Conservation (phyloP, 2,888 invertebrate species). For the Ennomos erosarius region DNA sequence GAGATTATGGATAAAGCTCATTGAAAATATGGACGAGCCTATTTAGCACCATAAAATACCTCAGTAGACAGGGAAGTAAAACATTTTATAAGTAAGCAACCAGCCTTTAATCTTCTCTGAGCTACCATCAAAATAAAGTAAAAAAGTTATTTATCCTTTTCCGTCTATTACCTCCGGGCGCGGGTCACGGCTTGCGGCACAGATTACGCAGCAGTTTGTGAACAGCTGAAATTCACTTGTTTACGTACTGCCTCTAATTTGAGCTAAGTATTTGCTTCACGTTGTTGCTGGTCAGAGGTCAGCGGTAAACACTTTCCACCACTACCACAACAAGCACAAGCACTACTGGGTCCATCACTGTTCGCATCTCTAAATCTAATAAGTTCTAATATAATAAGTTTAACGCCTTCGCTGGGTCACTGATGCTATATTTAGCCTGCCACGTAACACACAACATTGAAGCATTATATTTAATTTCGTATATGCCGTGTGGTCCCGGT, state of each 20-base stretch:
- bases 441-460: slow-evolving; percentile 17
- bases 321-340: slow-evolving; percentile 1
- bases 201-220: slow-evolving; percentile 10
- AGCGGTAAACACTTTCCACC: not conserved
- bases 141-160: slow-evolving; percentile 36
- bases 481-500: too few relatives aligned
- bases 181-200: slow-evolving; percentile 9
- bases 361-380: slow-evolving; percentile 1
- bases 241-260: slow-evolving; percentile 44
- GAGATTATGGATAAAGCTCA: not conserved
- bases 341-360: not conserved
- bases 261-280: slow-evolving; percentile 31
- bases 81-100: slow-evolving; percentile 26
- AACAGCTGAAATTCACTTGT: slow-evolving; percentile 40
- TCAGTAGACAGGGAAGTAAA: slow-evolving; percentile 8
- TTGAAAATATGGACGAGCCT: slow-evolving; percentile 10
- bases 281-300: slow-evolving; percentile 18
- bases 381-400: not conserved
- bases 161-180: slow-evolving; percentile 25
- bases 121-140: slow-evolving; percentile 35
- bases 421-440: not conserved
- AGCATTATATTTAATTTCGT: slow-evolving; percentile 35
- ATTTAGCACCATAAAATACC: slow-evolving; percentile 9
- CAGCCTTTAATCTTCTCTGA: slow-evolving; percentile 27
- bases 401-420: not conserved